Evolutionary conservation across 2,888 invertebrate genomes (phyloP), one percentile per base, ranked within the genome.

Genomic region (Zeuzera pyrina): DNA sequence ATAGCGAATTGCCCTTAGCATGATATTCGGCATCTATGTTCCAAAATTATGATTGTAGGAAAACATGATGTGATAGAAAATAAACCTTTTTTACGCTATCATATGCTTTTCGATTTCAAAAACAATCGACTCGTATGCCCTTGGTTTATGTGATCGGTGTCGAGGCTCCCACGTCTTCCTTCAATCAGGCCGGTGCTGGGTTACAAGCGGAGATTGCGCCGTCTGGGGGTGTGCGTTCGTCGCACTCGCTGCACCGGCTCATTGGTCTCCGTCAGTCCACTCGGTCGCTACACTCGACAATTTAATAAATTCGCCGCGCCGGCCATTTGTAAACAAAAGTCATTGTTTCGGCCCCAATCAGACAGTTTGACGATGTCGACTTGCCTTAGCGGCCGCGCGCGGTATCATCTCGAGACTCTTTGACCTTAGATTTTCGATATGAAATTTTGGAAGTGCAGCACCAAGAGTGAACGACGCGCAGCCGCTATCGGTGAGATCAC

Each of bases 51-150:
- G 65, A 70, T 57, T 47, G 72, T 78, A 78, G 77, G 68, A 73
- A 73, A 69, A 76, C 68, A 77, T 67, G 65, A 78, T 79, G 81
- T 81, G 79, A 81, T 81, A 83, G 79, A 77, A 65, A 83, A 60
- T 67, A 79, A 81, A 79, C 68, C 68, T 79, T 83, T 83, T 83
- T 73, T 81, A 83, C 81, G 72, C 76, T 70, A 79, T 42, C 35
- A 49, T 52, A 39, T 52, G 41, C 62, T n/a, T 56, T 56, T 46
- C 57, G 53, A 62, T 49, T 36, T 36, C 29, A 30, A 37, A 25
- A n/a, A 15, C 21, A 16, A 16, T 33, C 21, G 21, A 21, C 10
- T n/a, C 15, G 30, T 27, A 24, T 5, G 19, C n/a, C 29, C 13
- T 22, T 10, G 2, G 22, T 10, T 8, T 3, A n/a, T n/a, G n/a